Evolutionary conservation across 2,797 vertebrate species (phyloP), one percentile per base, ranked within the genome.

Genomic region (Darevskia mixta): DNA sequence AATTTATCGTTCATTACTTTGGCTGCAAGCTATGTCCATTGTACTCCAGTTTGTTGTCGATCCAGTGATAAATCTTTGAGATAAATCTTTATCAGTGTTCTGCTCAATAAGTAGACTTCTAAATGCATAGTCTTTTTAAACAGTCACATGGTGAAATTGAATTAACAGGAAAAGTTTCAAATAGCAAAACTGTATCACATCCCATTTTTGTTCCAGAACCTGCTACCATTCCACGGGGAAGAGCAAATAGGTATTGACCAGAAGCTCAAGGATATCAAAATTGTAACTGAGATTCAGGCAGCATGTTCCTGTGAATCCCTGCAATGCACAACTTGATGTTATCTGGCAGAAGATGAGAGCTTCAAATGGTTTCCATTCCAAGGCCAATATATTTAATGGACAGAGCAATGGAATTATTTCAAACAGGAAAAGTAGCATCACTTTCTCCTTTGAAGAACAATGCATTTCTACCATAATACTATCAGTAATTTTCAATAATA

Each of bases 221-320:
- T 1, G 0, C 88, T 1, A 41, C 89, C 9, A 49, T 87, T 72
- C 45, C 25, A 83, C 45, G 1, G 20, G 38, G 82, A 95, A 35
- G 45, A 45, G 0, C 87, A 87, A 75, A 55, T 0, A 0, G 75
- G 79, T 45, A 11, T 77, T 6, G 89, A 87, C 35, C 91, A 88
- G 88, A 93, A 88, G 8, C 5, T 84, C 0, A 96, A 96, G 82
- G 91, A 95, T 9, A 0, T 72, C 2, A 91, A 83, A 79, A 89
- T 88, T 88, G 27, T 38, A 0, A 82, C 87, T 1, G 1, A 92
- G 0, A 90, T 82, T 0, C 87, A 93, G 0, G 83, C 45, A 0
- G 85, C 89, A 0, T 90, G 92, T 0, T 94, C 93, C 55, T 92
- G 93, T 0, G 82, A 2, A 4, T 73, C 49, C 2, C 91, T 29